Conservation (phyloP, 1,140 invertebrate species). For the Danaus plexippus region DNA sequence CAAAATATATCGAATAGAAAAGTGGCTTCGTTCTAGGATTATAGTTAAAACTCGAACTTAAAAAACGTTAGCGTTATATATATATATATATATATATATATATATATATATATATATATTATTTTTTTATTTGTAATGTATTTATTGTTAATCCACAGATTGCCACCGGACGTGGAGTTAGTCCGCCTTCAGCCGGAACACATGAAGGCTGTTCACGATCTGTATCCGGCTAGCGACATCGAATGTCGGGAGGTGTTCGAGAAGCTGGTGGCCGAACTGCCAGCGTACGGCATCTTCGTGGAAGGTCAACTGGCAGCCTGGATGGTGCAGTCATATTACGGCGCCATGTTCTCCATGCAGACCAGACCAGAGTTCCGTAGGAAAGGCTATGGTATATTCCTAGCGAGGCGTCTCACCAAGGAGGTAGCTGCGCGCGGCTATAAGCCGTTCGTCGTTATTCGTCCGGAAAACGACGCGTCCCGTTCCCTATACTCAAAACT, state of each 20-base stretch:
- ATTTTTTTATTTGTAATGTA: slow-evolving; percentile 14
- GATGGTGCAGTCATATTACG: slow-evolving; percentile 91
- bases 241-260: slow-evolving; percentile 86
- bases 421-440: slow-evolving; percentile 82
- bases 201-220: slow-evolving; percentile 84
- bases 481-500: slow-evolving; percentile 84
- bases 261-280: slow-evolving; percentile 80
- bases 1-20: too few species aligned
- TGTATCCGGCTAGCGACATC: slow-evolving; percentile 89
- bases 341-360: slow-evolving; percentile 93
- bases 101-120: background rate
- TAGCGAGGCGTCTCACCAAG: slow-evolving; percentile 78
- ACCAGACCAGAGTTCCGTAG: slow-evolving; percentile 84
- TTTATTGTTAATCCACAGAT: slow-evolving; percentile 34
- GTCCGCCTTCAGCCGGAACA: slow-evolving; percentile 81
- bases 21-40: too few species aligned
- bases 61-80: too few species aligned
- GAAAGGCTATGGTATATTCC: slow-evolving; percentile 82
- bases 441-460: slow-evolving; percentile 87
- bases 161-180: slow-evolving; percentile 77
- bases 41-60: too few species aligned
- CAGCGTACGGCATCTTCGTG: slow-evolving; percentile 84
- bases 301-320: slow-evolving; percentile 81
- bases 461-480: slow-evolving; percentile 87
- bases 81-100: too few species aligned